A percentile compares a stretch with the other conserved stretches of the same genome.
phyloP scores from a whole-genome alignment of 2,113 vertebrate genomes.

The Neolamprologus fasciatus region DNA sequence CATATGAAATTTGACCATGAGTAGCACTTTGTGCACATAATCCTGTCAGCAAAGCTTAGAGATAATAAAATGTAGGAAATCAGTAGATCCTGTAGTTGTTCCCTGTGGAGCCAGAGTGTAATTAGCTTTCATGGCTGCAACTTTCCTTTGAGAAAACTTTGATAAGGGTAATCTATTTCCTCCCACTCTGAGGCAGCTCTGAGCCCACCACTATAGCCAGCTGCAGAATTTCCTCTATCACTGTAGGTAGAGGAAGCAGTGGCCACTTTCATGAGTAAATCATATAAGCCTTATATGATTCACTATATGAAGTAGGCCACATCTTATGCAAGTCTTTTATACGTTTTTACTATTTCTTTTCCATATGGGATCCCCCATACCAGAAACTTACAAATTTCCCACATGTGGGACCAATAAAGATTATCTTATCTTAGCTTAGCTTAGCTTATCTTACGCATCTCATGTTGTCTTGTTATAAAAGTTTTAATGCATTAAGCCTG shows the following conservation, averaged over 20 bases:
- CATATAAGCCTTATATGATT: neutral
- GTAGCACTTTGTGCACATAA: neutral
- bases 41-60: slow-evolving; percentile 1
- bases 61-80: slow-evolving; percentile 23
- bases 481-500: neutral
- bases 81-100: slow-evolving; percentile 13
- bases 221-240: neutral
- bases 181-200: slow-evolving; percentile 16
- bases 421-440: neutral
- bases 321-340: neutral
- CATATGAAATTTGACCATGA: neutral
- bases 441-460: neutral
- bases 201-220: slow-evolving; percentile 8
- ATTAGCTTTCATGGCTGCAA: slow-evolving; percentile 47
- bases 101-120: slow-evolving; percentile 12
- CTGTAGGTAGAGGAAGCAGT: neutral
- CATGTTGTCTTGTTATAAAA: neutral
- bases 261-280: neutral
- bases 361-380: neutral
- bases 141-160: slow-evolving; percentile 34
- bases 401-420: neutral
- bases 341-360: neutral
- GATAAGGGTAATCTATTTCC: slow-evolving; percentile 54
- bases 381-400: neutral
- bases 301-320: neutral